Conservation (phyloP, 2,797 vertebrate species). For the Mycteria americana region DNA sequence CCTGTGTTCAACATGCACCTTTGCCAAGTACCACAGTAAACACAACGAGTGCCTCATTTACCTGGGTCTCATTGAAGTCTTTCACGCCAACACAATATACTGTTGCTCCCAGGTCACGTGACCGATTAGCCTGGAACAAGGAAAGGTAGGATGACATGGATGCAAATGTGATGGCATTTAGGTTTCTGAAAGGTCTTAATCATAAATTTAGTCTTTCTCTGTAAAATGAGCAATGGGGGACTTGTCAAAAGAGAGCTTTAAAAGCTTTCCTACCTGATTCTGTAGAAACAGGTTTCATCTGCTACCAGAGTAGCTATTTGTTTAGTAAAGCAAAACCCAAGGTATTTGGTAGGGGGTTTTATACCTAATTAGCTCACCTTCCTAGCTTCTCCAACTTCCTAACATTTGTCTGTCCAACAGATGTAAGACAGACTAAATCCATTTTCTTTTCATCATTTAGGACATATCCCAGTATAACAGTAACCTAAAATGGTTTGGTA, state of each 20-base stretch:
- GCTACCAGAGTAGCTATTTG: neutral
- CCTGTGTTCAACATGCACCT: neutral
- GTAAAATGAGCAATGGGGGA: neutral
- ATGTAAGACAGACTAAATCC: neutral
- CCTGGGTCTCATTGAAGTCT: slow-evolving; percentile 99
- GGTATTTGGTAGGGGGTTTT: neutral
- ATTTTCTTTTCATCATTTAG: neutral
- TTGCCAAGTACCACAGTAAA: neutral
- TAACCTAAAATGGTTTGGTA: neutral
- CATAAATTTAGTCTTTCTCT: neutral
- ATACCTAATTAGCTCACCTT: neutral
- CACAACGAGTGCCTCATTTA: slow-evolving; percentile 7
- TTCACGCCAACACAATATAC: slow-evolving; percentile 98
- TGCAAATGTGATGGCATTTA: rapidly evolving
- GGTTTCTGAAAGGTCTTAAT: neutral
- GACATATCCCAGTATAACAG: neutral
- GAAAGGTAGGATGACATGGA: neutral
- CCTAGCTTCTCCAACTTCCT: neutral
- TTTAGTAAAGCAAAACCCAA: neutral
- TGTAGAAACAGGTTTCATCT: neutral
- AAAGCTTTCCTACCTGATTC: neutral
- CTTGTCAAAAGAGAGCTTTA: neutral
- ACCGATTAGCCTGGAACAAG: slow-evolving; percentile 87
- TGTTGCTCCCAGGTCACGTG: slow-evolving; percentile 90
- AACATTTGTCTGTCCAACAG: neutral